Evolutionary conservation across 2,113 vertebrate species (phyloP).

Genomic region (Campylorhamphus procurvoides): DNA sequence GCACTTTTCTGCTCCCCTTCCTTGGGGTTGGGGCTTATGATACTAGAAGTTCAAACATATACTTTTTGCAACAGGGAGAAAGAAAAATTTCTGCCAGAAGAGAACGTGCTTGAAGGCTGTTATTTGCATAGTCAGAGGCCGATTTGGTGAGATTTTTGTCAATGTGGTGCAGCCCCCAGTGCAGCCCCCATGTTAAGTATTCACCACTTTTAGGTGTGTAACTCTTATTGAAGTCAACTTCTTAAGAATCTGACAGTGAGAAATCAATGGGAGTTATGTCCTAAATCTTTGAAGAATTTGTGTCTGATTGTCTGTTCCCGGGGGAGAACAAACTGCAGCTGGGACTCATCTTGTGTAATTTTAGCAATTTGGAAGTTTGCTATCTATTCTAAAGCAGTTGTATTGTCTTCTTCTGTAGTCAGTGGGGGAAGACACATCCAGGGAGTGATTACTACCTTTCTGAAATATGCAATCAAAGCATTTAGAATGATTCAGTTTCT

Average conservation of each 20-base stretch:
- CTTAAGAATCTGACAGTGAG: background rate
- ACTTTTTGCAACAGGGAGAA: background rate
- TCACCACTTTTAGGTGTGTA: background rate
- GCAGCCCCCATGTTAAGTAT: background rate
- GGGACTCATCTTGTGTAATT: slow-evolving; percentile 38
- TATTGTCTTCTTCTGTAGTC: background rate
- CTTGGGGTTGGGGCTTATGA: background rate
- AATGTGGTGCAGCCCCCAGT: background rate
- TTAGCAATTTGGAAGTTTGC: slow-evolving; percentile 17
- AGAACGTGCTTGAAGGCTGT: background rate
- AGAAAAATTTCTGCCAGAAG: background rate
- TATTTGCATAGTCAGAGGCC: background rate
- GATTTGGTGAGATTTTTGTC: background rate
- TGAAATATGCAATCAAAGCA: slow-evolving; percentile 11
- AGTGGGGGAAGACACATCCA: background rate
- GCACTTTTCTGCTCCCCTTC: background rate
- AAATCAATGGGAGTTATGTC: background rate
- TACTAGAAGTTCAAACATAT: background rate
- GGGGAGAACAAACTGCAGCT: background rate
- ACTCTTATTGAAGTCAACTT: background rate
- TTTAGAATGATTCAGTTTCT: background rate
- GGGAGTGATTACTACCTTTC: slow-evolving; percentile 29
- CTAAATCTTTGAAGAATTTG: slow-evolving; percentile 20
- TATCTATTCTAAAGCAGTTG: slow-evolving; percentile 37
- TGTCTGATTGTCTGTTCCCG: background rate